Percentiles rank a stretch among this genome's conserved stretches.
Evolutionary conservation across 2,113 vertebrate species (phyloP).

Genomic region (Triplophysa rosa): DNA sequence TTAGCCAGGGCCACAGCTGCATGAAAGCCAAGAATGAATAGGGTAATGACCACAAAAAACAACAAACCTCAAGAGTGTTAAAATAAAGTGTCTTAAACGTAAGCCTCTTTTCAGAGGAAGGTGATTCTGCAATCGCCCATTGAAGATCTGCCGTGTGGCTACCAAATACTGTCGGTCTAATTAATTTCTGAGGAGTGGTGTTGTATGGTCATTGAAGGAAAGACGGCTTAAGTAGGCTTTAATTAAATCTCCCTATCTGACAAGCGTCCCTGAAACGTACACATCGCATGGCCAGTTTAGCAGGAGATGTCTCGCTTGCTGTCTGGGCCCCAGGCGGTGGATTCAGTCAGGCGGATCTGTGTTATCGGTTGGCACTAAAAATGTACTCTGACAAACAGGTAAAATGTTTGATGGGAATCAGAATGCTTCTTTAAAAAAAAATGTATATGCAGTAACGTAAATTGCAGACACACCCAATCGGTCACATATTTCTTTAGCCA

Average conservation of each 20-base stretch:
- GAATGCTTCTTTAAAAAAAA: too few species aligned
- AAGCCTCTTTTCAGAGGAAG: constrained; percentile 71
- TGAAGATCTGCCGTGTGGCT: constrained; percentile 68
- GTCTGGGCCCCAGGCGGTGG: constrained; percentile 41
- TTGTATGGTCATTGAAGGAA: constrained; percentile 71
- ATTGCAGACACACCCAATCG: neutral
- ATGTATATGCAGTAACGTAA: neutral
- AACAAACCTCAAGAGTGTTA: constrained; percentile 82
- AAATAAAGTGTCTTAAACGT: constrained; percentile 77
- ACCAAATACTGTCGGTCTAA: constrained; percentile 71
- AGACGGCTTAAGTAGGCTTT: constrained; percentile 71
- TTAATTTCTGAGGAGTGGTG: constrained; percentile 77
- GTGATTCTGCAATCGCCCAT: constrained; percentile 74
- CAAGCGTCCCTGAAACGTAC: constrained; percentile 67
- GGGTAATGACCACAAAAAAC: constrained; percentile 79
- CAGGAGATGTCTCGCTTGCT: constrained; percentile 41
- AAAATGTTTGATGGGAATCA: too few species aligned
- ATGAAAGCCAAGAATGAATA: constrained; percentile 75
- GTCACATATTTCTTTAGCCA: neutral
- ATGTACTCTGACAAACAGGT: neutral
- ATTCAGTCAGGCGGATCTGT: neutral
- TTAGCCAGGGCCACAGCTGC: constrained; percentile 76
- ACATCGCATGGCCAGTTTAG: constrained; percentile 45
- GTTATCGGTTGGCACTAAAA: neutral
- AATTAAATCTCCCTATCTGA: constrained; percentile 76